Evolutionary conservation across 2,888 invertebrate species (phyloP), one percentile per base, ranked within the genome.

Genomic region (Zelleria hepariella): DNA sequence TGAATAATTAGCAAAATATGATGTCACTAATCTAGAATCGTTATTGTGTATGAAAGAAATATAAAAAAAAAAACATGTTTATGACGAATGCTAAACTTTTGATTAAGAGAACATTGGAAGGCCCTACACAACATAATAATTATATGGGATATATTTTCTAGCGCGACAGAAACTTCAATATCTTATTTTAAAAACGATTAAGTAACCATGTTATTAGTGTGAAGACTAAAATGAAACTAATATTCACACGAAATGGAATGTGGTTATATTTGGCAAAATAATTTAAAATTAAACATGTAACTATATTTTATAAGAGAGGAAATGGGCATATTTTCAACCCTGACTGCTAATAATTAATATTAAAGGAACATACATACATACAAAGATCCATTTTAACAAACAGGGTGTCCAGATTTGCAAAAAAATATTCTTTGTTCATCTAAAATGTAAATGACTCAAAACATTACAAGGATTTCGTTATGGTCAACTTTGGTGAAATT

Each of bases 201-300:
- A 72, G 68, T 73, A 72, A 78, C 68, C 68, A 64, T 72, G 68
- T 66, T 57, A n/a, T n/a, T n/a, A 63, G 20, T 47, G 64, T 61
- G 62, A 65, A 74, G 69, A 71, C 66, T 65, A 68, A 74, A 72
- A 75, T 69, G 65, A 68, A 70, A 66, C 72, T 76, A 77, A 32
- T 84, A 86, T 87, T 81, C 86, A 87, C 86, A 87, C 70, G 71
- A 65, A 71, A 69, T 70, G 72, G 67, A 72, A 74, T 73, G 68
- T 74, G 73, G 73, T 75, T 79, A 81, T 78, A 82, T 84, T 83
- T 86, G 80, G 82, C 79, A 80, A 84, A 85, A 85, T 85, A 86
- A 86, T 80, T 86, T 84, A 83, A 42, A 76, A 72, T 62, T 20
- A n/a, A 25, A 71, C 64, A 70, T 62, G 72, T 76, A 76, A 70